Conservation (phyloP, 2,113 vertebrate species). For the Progne subis region DNA sequence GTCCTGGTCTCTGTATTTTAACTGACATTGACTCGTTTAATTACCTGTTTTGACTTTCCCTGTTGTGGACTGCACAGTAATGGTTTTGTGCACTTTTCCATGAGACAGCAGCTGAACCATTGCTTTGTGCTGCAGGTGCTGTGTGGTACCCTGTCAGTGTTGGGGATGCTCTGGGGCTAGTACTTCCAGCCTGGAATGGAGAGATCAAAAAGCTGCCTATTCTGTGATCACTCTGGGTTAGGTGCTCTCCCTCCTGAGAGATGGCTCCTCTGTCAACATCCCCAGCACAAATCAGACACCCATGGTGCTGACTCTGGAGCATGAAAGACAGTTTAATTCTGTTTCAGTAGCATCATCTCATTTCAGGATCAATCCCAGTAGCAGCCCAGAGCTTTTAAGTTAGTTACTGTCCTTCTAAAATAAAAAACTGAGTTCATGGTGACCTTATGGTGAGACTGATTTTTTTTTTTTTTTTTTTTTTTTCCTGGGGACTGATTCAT, state of each 20-base stretch:
- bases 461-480: neutral
- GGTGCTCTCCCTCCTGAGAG: neutral
- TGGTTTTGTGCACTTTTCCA: neutral
- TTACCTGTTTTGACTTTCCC: neutral
- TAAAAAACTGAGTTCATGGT: neutral
- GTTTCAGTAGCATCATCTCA: neutral
- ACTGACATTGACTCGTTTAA: neutral
- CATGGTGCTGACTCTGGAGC: neutral
- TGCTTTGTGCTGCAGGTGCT: neutral
- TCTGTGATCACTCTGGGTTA: neutral
- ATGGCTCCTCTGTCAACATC: neutral
- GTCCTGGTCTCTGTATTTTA: neutral
- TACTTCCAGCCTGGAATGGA: neutral
- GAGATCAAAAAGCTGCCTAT: neutral
- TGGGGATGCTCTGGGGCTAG: neutral
- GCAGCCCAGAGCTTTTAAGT: neutral
- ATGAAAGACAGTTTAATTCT: neutral
- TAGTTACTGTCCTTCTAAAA: neutral
- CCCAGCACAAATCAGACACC: neutral
- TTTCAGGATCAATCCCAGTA: neutral
- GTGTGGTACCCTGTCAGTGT: neutral
- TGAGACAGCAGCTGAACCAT: neutral
- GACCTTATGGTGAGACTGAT: neutral
- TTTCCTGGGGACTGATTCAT: neutral
- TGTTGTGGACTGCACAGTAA: neutral